Base-by-base conservation (phyloP, 2,797 vertebrate genomes). In the Lophius americanus region DNA sequence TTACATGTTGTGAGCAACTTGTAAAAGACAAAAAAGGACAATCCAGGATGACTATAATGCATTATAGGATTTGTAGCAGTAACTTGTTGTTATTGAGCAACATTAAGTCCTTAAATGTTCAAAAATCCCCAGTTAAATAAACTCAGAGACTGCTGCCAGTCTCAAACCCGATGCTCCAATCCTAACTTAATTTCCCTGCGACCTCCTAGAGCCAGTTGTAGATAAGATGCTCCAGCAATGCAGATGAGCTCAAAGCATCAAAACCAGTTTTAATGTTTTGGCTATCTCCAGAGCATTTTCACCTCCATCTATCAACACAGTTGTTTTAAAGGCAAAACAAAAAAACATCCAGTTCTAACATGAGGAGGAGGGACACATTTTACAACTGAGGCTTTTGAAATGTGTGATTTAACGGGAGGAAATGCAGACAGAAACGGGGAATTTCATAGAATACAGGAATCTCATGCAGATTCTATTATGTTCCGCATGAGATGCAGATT, bases 291-390 rank as follows among this genome's bases (percentile, higher is more conserved):
- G 9, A 38, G 13, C 48, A 35, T 48, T 43, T 59, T n/a, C 43
- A 63, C 14, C 10, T 64, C 10, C 23, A 23, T 60, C 51, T 37
- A 52, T 55, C 46, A 58, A 13, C 2, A 41, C 8, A 32, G 52
- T 54, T 39, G 59, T 79, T 74, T n/a, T n/a, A n/a, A n/a, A n/a
- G n/a, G 73, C 44, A 64, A 14, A 69, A 7, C 3, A 65, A 43
- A 71, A 71, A 11, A 47, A 60, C 23, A 23, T 23, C 23, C 23
- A 23, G 23, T 23, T 23, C 23, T 23, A 23, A 23, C 23, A 23
- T 23, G 23, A 23, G 23, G 23, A 23, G 23, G 23, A 23, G 23
- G 23, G 23, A 23, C 23, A 23, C 23, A 23, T 23, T 23, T 23
- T 23, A 23, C 23, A 23, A 23, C 23, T 9, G 6, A n/a, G 3